phyloP scores from a whole-genome alignment of 2,888 invertebrate species.

The Rhamnusium bicolor region DNA sequence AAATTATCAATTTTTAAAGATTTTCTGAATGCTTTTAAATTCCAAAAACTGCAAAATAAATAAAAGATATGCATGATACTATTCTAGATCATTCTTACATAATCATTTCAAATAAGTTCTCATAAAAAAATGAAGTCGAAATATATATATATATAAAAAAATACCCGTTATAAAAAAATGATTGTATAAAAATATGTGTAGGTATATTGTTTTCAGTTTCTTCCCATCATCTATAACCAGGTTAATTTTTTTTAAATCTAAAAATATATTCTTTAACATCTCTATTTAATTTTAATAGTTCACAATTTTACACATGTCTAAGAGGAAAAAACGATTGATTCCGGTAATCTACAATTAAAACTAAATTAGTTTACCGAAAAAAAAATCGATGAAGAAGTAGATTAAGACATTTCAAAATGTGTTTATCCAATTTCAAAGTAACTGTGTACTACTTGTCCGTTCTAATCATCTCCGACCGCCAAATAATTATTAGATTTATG shows the following conservation, averaged over 20 bases:
- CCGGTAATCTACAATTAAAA: conserved; percentile 14
- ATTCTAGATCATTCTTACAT: no score
- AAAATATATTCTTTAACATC: neutral
- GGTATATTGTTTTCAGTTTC: neutral
- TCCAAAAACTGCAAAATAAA: no score
- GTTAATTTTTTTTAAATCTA: neutral
- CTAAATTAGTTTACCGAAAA: neutral
- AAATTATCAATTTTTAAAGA: no score
- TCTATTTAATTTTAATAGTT: conserved; percentile 10
- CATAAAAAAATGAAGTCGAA: neutral
- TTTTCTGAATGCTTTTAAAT: no score
- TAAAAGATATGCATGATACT: no score
- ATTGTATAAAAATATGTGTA: neutral
- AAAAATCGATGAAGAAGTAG: neutral
- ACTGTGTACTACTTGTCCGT: conserved; percentile 7
- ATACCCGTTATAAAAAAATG: neutral
- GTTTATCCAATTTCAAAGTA: conserved; percentile 1
- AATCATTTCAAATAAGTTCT: neutral
- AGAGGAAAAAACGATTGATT: neutral
- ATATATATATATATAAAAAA: neutral
- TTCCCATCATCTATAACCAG: conserved; percentile 10
- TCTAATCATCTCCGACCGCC: conserved; percentile 8
- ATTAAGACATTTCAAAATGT: neutral
- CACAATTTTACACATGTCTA: neutral
- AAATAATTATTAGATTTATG: conserved; percentile 13